Base-by-base conservation (phyloP, 2,113 vertebrate genomes). In the Mionectes macconnelli region DNA sequence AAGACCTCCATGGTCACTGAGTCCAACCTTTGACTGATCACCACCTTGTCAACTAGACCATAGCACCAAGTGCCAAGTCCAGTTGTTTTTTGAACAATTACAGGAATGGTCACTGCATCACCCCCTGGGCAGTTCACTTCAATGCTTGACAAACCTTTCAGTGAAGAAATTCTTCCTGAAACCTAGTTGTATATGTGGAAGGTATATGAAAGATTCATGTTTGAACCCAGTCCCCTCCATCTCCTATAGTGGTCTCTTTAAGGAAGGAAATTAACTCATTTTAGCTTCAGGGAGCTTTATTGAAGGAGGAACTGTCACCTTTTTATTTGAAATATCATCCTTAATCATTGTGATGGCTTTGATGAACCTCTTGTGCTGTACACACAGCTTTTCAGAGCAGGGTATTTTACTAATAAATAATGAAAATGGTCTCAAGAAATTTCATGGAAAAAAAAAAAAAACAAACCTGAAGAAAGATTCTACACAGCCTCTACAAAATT, bases 251-350 rank as follows among this genome's bases (percentile, higher is more conserved):
- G 55, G 28, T 35, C 8, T 66, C 21, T 42, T 53, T 59, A 77
- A 59, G 59, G 14, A 47, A 82, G 16, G 4, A 9, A 79, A n/a
- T 49, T 69, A 8, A 21, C 1, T 70, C 27, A 63, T 72, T 40
- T 30, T 11, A 6, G 18, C 83, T 74, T 49, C 0, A 0, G 12
- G 9, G 16, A 44, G 14, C 42, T 83, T 5, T 21, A 49, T 4
- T 63, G 27, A 59, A 3, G 24, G 24, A 69, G 21, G 8, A 39
- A 31, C 12, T 49, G 14, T 10, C 8, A 69, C 2, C 0, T 2
- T 79, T 69, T 75, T 45, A 23, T 49, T 66, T 60, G 28, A 40
- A 28, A 17, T 35, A 8, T 14, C 19, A 4, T 69, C 21, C 44
- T 13, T 66, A 55, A 64, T 47, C 4, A 35, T 30, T 66, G 5